Conservation (phyloP, 2,797 vertebrate genomes). For the Pangasius sanitwongsei region DNA sequence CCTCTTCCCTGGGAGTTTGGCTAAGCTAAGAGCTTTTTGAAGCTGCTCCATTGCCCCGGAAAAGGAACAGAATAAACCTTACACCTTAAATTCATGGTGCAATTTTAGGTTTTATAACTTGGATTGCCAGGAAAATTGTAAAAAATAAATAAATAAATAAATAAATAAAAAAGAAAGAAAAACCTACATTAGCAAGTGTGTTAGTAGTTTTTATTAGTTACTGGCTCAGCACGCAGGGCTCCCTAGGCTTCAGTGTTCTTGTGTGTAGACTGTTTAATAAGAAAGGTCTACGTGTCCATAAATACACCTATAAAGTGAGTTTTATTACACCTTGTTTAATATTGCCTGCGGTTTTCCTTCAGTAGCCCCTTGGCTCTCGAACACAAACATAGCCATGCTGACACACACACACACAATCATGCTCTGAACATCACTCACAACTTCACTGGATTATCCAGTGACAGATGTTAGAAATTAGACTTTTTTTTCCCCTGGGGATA, state of each 20-base stretch:
- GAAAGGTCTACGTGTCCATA: constrained; percentile 15
- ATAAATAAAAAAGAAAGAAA: neutral
- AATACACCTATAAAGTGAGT: constrained; percentile 5
- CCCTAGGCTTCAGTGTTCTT: neutral
- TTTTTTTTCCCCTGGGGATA: constrained; percentile 33
- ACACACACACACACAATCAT: neutral
- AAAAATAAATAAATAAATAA: neutral
- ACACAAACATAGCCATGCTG: neutral
- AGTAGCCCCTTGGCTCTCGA: neutral
- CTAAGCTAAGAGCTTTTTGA: neutral
- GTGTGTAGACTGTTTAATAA: neutral
- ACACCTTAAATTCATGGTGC: neutral
- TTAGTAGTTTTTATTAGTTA: constrained; percentile 10
- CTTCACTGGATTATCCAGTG: constrained; percentile 31
- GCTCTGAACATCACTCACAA: constrained; percentile 18
- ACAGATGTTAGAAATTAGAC: constrained; percentile 50
- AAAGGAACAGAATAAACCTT: neutral
- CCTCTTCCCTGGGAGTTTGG: neutral
- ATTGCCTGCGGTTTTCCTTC: neutral
- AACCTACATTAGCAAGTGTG: neutral
- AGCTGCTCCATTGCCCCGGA: neutral
- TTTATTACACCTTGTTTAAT: constrained; percentile 14
- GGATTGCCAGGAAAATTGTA: neutral
- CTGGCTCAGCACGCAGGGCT: neutral
- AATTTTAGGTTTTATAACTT: neutral